A percentile compares a stretch with the other conserved stretches of the same genome.
These are phyloP conservation scores for Poecilobothrus nobilitatus DNA, from an alignment of 2,888 invertebrate species.

Conservation along the genomic window DNA sequence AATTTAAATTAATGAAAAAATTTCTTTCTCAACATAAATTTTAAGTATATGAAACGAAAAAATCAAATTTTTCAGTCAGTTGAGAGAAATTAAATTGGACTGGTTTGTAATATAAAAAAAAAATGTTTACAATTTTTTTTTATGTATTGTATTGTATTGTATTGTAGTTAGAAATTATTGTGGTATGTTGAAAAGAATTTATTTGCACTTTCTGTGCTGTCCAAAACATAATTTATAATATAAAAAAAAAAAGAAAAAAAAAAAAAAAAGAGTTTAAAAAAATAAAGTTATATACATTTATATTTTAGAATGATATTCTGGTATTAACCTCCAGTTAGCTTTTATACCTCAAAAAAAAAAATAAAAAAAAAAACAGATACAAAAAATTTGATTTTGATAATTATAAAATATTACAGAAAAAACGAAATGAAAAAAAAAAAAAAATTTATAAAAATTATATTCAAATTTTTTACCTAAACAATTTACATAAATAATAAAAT, in stretches of 20 bases:
- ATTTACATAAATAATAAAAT: background rate
- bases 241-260: background rate
- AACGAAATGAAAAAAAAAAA: background rate
- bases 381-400: too few species aligned
- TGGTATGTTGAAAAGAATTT: constrained; percentile 3
- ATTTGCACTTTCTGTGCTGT: constrained; percentile 2
- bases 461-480: constrained; percentile 6
- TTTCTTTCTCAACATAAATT: background rate
- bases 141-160: background rate
- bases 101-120: background rate
- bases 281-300: background rate
- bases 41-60: background rate
- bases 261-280: too few species aligned
- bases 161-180: background rate
- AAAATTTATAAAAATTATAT: constrained; percentile 4
- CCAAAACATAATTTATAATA: background rate
- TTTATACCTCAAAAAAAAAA: background rate
- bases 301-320: constrained; percentile 6
- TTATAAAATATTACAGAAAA: background rate
- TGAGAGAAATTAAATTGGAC: background rate
- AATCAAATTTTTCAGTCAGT: background rate
- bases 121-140: background rate
- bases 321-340: background rate
- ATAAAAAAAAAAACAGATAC: background rate
- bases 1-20: background rate